Evolutionary conservation across 1,140 invertebrate genomes (phyloP), one percentile per base, ranked within the genome.

Genomic region (Aphidius gifuensis): DNA sequence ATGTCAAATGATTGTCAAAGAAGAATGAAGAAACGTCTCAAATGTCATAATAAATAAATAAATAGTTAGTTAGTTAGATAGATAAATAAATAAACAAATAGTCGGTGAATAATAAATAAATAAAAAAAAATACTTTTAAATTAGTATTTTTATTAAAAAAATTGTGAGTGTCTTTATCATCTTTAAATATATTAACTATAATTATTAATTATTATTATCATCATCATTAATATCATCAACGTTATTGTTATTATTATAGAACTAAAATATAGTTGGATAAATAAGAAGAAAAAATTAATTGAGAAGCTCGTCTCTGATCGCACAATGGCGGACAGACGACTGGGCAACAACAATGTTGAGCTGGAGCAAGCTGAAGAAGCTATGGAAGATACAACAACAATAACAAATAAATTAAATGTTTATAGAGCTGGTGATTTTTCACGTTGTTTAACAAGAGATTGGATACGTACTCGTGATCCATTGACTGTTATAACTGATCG

Each of bases 381-480:
- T 32, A 23, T 44, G 4, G 61, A 58, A 5, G 48, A 42, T 16
- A 32, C 23, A 32, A 32, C 23, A 32, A 32, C 23, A 32, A 32
- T 32, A 32, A 32, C 23, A 32, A 32, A 48, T 11, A 9, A 56
- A 38, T 6, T 38, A 42, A 11, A 32, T 16, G 7, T 60, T 21
- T 62, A 56, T 62, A 56, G 42, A 9, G 8, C 47, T 46, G 66
- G 66, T 45, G 62, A 67, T 62, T 67, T 64, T 56, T 46, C 62
- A n/a, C 53, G 54, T 11, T 38, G 60, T n/a, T 60, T 67, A 16
- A 56, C 62, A 50, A 62, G 57, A 6, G 66, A 66, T 45, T 68
- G 67, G 67, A 58, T 68, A 16, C 55, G 56, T 5, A 62, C 67
- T 21, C 59, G 62, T 5, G 58, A 68, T 64, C 67, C 67, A 32